phyloP scores from a whole-genome alignment of 1,140 invertebrate species.

The Heliconius congener region DNA sequence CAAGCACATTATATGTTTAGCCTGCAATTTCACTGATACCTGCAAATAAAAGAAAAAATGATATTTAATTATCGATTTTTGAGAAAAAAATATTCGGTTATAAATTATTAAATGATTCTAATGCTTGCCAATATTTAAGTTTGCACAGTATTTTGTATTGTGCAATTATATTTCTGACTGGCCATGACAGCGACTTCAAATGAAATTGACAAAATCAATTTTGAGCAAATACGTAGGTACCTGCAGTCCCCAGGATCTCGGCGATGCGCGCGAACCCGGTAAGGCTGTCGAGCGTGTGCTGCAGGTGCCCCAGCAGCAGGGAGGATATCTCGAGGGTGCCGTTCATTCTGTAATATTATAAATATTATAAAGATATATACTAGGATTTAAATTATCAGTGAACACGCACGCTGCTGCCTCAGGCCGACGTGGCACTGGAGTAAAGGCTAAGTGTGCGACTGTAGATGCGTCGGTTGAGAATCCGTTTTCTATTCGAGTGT shows the following conservation, averaged over 20 bases:
- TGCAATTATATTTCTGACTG: too few relatives aligned
- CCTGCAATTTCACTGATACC: not conserved
- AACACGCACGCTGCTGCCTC: too few relatives aligned
- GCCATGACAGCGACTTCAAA: too few relatives aligned
- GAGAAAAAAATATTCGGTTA: not conserved
- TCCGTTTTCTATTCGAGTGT: too few relatives aligned
- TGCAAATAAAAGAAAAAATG: not conserved
- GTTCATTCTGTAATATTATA: not conserved
- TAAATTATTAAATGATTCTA: not conserved
- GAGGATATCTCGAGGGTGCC: not conserved
- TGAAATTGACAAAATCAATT: too few relatives aligned
- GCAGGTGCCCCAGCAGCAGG: not conserved
- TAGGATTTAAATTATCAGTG: too few relatives aligned
- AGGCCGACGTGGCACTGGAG: too few relatives aligned
- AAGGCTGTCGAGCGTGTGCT: constrained; percentile 21
- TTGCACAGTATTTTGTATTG: too few relatives aligned
- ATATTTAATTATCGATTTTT: not conserved
- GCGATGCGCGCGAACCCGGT: constrained; percentile 2
- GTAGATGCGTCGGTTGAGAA: too few relatives aligned
- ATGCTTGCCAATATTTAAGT: too few relatives aligned
- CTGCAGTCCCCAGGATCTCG: not conserved
- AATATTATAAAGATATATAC: not conserved
- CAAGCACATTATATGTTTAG: not conserved
- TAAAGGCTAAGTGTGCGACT: too few relatives aligned
- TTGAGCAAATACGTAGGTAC: not conserved